Base-by-base conservation (phyloP, 2,888 invertebrate genomes). In the Camptogramma bilineatum region DNA sequence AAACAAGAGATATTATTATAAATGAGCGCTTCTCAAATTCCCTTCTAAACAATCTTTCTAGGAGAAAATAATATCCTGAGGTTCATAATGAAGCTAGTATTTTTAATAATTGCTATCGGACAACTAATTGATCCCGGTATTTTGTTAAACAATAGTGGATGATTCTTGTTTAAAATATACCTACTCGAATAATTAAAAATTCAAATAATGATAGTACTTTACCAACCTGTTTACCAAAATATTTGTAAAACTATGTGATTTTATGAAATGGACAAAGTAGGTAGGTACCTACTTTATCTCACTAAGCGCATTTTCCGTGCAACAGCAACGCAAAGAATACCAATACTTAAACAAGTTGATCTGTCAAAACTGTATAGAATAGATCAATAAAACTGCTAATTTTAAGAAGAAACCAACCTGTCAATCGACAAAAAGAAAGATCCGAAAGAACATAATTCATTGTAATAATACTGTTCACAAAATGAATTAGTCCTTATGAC, bases 371-470 rank as follows among this genome's bases (percentile, higher is more conserved):
- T n/a, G n/a, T n/a, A n/a, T n/a, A n/a, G n/a, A n/a, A n/a, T n/a
- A n/a, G n/a, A n/a, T n/a, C n/a, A n/a, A n/a, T n/a, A n/a, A n/a
- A n/a, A n/a, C n/a, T n/a, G n/a, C n/a, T n/a, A n/a, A n/a, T n/a
- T n/a, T n/a, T n/a, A n/a, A n/a, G n/a, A 7, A 52, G 16, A 17
- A 19, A 79, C 84, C 83, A 75, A 79, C 64, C 68, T 77, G 83
- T 79, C 82, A 75, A 48, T 61, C 50, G 52, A 54, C 55, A 58
- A 17, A 24, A 50, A 21, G 34, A 8, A 52, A 21, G 8, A 10
- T 50, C 19, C 28, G 31, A 34, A n/a, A 34, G 10, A 34, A 17
- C 44, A 39, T 39, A 28, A 31, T 31, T 39, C 46, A 34, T 16
- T 42, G 2, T 42, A 17, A 44, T 21, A 13, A 4, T 39, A 39